A percentile compares a stretch with the other conserved stretches of the same genome.
Evolutionary conservation across 2,113 vertebrate species (phyloP).

Genomic region (Platysteira castanea): DNA sequence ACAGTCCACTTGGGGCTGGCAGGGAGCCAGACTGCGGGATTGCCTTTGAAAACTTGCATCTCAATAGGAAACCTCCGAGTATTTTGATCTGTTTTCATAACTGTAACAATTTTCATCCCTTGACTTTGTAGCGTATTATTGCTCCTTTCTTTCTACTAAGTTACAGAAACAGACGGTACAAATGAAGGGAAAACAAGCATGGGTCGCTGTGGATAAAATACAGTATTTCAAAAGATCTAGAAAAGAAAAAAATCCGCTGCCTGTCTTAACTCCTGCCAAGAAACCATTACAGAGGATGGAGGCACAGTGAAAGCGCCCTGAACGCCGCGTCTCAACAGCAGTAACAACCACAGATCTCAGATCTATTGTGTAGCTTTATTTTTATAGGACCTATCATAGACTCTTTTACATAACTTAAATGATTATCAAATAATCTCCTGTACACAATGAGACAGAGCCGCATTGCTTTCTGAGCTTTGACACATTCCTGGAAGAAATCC

Average conservation of each 20-base stretch:
- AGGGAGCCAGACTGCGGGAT: neutral
- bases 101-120: conserved; percentile 28
- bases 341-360: neutral
- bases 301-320: neutral
- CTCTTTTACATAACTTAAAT: conserved; percentile 68
- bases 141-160: neutral
- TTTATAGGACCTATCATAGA: conserved; percentile 53
- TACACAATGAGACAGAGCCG: conserved; percentile 23
- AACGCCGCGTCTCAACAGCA: neutral
- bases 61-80: neutral
- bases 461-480: neutral
- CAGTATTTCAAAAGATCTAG: neutral
- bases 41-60: neutral
- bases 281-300: neutral
- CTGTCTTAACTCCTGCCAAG: conserved; percentile 30
- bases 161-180: neutral
- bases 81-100: conserved; percentile 43
- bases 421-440: conserved; percentile 60
- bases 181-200: conserved; percentile 5
- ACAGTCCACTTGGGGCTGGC: conserved; percentile 20
- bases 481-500: conserved; percentile 49
- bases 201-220: neutral
- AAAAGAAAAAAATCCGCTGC: conserved; percentile 1
- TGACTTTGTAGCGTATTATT: neutral
- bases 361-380: conserved; percentile 39